These are phyloP conservation scores for Etheostoma cragini DNA, from an alignment of 2,113 vertebrate genomes.

Conservation along the genomic window DNA sequence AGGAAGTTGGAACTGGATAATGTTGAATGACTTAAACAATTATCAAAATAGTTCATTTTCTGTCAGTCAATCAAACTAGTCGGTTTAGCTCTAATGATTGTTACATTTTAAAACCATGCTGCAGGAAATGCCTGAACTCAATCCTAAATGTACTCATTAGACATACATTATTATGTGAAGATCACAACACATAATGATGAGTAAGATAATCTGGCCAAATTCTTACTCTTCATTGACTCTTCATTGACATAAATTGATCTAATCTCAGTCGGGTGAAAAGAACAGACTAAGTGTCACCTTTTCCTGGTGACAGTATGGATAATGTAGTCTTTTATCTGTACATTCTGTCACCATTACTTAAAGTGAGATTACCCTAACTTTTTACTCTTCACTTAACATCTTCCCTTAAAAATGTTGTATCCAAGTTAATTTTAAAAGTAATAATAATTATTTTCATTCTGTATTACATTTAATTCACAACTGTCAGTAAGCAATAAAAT, in stretches of 20 bases:
- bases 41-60: neutral
- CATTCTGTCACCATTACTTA: neutral
- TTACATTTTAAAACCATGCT: neutral
- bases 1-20: neutral
- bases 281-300: no score
- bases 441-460: no score
- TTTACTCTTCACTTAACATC: neutral
- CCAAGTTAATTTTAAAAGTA: no score
- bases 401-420: neutral
- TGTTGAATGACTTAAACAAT: neutral
- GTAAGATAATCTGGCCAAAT: neutral
- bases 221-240: neutral
- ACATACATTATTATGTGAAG: neutral
- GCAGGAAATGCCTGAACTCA: neutral
- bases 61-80: neutral
- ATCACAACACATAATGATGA: neutral
- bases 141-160: neutral
- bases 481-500: neutral
- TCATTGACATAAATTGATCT: neutral
- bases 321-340: neutral
- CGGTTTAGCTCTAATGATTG: neutral
- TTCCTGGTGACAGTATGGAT: neutral
- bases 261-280: no score
- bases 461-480: neutral
- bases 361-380: neutral